Percentiles rank a stretch among this genome's conserved stretches.
These are phyloP conservation scores for Cataglyphis livida DNA, from an alignment of 2,888 invertebrate species.

Conservation along the genomic window DNA sequence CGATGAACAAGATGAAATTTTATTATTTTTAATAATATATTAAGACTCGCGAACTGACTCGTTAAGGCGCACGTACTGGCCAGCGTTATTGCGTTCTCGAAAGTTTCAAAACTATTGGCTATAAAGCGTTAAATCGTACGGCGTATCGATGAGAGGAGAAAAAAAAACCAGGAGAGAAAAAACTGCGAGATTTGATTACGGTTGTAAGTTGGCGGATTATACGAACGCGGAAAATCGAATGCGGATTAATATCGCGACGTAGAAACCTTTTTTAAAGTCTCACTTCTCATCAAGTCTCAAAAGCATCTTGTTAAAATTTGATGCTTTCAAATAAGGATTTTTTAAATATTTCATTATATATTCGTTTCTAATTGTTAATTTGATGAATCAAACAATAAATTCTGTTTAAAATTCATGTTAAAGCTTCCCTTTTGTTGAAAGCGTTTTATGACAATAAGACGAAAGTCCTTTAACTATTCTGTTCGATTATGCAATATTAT, in stretches of 20 bases:
- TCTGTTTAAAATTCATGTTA: neutral
- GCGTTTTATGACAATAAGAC: neutral
- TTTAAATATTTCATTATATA: slow-evolving; percentile 19
- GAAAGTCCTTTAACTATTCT: neutral
- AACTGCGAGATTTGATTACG: slow-evolving; percentile 28
- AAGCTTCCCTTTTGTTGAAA: neutral
- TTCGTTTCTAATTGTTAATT: slow-evolving; percentile 39
- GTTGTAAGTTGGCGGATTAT: neutral
- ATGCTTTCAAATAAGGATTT: slow-evolving; percentile 48
- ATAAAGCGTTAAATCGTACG: slow-evolving; percentile 38
- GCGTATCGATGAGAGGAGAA: neutral
- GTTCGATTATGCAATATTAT: neutral
- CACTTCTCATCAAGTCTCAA: neutral
- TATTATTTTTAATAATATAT: slow-evolving; percentile 8
- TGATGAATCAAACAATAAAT: slow-evolving; percentile 8
- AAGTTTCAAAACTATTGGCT: slow-evolving; percentile 32
- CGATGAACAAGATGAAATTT: slow-evolving; percentile 47
- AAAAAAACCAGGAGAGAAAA: neutral
- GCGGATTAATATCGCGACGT: slow-evolving; percentile 43
- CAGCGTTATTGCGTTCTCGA: slow-evolving; percentile 50
- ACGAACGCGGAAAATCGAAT: slow-evolving; percentile 20
- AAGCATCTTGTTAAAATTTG: slow-evolving; percentile 47
- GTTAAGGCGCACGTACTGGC: slow-evolving; percentile 46
- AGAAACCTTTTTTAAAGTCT: slow-evolving; percentile 57
- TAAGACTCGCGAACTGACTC: slow-evolving; percentile 41